Conservation (phyloP, 2,888 invertebrate genomes). For the Altica lythri region DNA sequence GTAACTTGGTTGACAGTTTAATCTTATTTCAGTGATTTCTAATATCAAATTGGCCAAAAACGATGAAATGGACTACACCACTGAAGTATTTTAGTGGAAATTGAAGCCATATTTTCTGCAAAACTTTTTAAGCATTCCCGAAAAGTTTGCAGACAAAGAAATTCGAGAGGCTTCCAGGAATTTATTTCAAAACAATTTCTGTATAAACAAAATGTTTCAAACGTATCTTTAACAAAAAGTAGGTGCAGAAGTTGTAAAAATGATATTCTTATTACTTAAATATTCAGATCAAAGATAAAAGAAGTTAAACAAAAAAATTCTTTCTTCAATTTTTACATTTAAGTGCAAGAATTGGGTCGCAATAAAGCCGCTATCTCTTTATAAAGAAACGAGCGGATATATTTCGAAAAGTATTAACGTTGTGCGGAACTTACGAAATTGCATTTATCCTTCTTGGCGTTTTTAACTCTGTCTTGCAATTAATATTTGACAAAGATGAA, state of each 20-base stretch:
- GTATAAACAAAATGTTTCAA: conserved; percentile 15
- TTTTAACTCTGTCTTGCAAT: conserved; percentile 12
- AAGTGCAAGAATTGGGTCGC: conserved; percentile 15
- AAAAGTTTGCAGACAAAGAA: conserved; percentile 7
- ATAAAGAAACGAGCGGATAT: conserved; percentile 11
- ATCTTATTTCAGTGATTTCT: too few relatives aligned
- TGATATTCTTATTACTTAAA: conserved; percentile 31
- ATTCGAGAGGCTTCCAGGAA: conserved; percentile 3
- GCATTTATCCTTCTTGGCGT: conserved; percentile 9
- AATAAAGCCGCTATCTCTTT: conserved; percentile 13
- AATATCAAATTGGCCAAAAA: too few relatives aligned
- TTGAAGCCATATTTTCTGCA: too few relatives aligned
- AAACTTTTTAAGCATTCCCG: too few relatives aligned
- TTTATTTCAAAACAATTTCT: conserved; percentile 18
- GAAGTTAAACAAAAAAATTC: conserved; percentile 24
- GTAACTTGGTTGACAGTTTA: too few relatives aligned
- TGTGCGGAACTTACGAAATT: conserved; percentile 11
- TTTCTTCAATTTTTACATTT: conserved; percentile 13
- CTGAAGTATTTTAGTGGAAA: too few relatives aligned
- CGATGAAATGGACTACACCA: too few relatives aligned
- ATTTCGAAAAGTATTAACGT: conserved; percentile 18
- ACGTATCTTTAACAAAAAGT: conserved; percentile 13
- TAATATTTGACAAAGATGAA: conserved; percentile 4
- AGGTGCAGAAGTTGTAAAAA: conserved; percentile 16
- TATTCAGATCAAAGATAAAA: conserved; percentile 33